Evolutionary conservation across 1,140 invertebrate genomes (phyloP).

Genomic region (Trichonephila clavata): DNA sequence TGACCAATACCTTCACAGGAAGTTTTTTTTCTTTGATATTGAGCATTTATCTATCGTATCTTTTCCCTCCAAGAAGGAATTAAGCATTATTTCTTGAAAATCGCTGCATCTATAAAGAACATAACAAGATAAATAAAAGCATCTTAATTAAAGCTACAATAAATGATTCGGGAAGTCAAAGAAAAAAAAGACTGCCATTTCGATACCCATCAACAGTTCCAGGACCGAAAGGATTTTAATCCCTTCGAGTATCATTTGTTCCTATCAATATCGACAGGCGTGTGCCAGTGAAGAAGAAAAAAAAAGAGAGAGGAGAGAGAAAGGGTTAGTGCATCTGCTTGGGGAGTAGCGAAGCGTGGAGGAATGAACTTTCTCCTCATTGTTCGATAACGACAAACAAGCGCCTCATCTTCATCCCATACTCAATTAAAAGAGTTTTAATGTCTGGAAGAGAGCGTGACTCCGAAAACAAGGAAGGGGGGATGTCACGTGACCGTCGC

Average conservation of each 20-base stretch:
- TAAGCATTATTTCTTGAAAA: no score
- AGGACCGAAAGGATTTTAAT: not conserved
- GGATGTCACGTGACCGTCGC: constrained; percentile 66
- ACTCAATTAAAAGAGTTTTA: constrained; percentile 45
- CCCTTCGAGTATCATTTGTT: not conserved
- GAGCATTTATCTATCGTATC: no score
- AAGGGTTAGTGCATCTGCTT: not conserved
- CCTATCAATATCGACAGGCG: not conserved
- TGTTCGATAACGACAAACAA: constrained; percentile 14
- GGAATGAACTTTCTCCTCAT: constrained; percentile 35
- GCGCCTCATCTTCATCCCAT: constrained; percentile 9
- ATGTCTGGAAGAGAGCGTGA: constrained; percentile 37
- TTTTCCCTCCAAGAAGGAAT: no score
- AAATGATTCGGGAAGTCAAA: no score
- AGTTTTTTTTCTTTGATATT: no score
- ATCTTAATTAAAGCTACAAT: no score
- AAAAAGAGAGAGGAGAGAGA: not conserved
- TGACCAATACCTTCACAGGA: no score
- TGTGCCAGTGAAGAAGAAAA: not conserved
- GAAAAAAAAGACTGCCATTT: not conserved
- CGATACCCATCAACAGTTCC: not conserved
- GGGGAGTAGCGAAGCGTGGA: not conserved
- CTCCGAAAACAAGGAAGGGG: not conserved
- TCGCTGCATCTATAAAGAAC: no score
- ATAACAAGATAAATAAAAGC: no score